A percentile compares a stretch with the other conserved stretches of the same genome.
Conservation (phyloP, 2,888 invertebrate species). For the Nomada ferruginata region DNA sequence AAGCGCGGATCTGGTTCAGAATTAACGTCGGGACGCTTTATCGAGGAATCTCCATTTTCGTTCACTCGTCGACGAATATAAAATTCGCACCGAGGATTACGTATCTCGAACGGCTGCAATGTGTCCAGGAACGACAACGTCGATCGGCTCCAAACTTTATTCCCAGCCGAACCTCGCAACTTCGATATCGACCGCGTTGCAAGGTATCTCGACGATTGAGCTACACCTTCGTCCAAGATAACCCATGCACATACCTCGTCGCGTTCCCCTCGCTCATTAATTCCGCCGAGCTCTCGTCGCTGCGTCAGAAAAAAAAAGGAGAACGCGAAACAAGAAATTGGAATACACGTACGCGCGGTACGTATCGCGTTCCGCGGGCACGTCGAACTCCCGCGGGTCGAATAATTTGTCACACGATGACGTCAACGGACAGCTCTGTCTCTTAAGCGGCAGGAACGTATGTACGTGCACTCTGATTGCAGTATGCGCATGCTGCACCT, state of each 20-base stretch:
- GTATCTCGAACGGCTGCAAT: not conserved
- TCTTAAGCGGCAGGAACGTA: conserved; percentile 52
- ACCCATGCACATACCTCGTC: not conserved
- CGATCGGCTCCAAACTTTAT: too few relatives aligned
- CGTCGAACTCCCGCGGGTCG: conserved; percentile 67
- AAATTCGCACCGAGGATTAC: not conserved
- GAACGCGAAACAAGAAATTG: not conserved
- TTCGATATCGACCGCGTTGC: too few relatives aligned
- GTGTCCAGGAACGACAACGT: too few relatives aligned
- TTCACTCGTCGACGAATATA: not conserved
- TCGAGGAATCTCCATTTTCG: not conserved
- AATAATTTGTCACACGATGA: conserved; percentile 66
- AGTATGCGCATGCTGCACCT: conserved; percentile 65
- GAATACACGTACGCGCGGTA: not conserved
- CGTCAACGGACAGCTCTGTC: conserved; percentile 68
- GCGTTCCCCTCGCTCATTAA: not conserved
- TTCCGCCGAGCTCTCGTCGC: not conserved
- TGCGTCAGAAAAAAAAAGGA: not conserved
- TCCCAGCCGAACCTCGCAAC: too few relatives aligned
- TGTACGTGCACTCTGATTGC: conserved; percentile 55
- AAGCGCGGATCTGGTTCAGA: conserved; percentile 3
- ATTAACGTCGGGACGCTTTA: conserved; percentile 15
- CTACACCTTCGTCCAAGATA: not conserved
- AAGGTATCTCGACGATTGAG: not conserved
- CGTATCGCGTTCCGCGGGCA: conserved; percentile 39